phyloP scores from a whole-genome alignment of 2,797 vertebrate genomes.

The Momotus momota region DNA sequence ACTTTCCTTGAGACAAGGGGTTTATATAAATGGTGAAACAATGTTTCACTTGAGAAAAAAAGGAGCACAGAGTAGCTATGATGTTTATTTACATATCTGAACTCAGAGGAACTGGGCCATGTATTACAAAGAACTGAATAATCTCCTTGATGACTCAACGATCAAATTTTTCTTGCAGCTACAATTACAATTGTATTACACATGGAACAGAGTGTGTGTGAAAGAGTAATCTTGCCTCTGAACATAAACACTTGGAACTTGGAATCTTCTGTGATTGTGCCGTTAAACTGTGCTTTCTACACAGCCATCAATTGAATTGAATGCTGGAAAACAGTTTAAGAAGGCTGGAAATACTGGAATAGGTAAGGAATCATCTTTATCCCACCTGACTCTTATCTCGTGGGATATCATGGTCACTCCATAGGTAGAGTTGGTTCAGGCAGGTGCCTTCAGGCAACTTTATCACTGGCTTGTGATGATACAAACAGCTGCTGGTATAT shows the following conservation, averaged over 20 bases:
- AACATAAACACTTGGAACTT: constrained; percentile 5
- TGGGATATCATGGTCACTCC: not conserved
- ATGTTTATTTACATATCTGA: not conserved
- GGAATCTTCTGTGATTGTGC: not conserved
- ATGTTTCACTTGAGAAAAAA: not conserved
- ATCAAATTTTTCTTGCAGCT: not conserved
- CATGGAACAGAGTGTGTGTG: not conserved
- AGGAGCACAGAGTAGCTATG: not conserved
- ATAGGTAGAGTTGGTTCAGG: not conserved
- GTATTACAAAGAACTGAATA: not conserved
- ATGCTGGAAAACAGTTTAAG: not conserved
- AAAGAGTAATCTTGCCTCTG: not conserved
- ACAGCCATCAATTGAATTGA: not conserved
- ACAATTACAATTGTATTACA: not conserved
- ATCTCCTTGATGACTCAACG: not conserved
- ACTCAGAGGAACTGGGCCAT: not conserved
- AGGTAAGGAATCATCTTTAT: rapidly evolving
- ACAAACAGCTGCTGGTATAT: not conserved
- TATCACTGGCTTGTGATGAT: not conserved
- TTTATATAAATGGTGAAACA: not conserved
- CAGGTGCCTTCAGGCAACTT: not conserved
- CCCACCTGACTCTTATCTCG: not conserved
- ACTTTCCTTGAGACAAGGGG: not conserved
- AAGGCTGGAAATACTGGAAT: not conserved
- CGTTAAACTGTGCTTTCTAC: not conserved